A percentile compares a stretch with the other conserved stretches of the same genome.
Conservation (phyloP, 2,113 vertebrate species). For the Coturnix japonica region DNA sequence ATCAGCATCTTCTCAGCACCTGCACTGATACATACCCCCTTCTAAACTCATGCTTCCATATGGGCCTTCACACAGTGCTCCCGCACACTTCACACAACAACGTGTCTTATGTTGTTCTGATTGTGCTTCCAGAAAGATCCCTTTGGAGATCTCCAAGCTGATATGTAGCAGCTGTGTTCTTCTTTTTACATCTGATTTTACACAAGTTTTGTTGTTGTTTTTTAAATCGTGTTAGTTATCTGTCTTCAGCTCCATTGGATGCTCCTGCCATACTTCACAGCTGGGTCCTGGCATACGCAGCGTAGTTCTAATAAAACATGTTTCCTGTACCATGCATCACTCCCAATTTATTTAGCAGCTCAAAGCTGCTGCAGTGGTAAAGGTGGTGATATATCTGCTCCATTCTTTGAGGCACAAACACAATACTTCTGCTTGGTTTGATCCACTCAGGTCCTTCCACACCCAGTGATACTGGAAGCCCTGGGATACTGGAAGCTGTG, state of each 20-base stretch:
- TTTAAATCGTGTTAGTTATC: not conserved
- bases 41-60: conserved; percentile 45
- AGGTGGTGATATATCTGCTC: fast-evolving
- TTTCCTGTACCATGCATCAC: fast-evolving
- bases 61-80: conserved; percentile 26
- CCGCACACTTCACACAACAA: not conserved
- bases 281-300: not conserved
- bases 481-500: not conserved
- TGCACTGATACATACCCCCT: not conserved
- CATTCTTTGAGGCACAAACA: fast-evolving
- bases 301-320: fast-evolving
- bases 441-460: fast-evolving
- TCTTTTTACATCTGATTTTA: not conserved
- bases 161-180: not conserved
- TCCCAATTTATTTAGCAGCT: fast-evolving
- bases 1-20: conserved; percentile 19
- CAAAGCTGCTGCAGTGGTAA: not conserved
- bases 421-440: fast-evolving
- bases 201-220: too few relatives aligned
- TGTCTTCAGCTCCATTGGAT: not conserved
- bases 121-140: conserved; percentile 15
- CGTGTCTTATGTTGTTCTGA: not conserved
- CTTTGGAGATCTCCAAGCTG: not conserved
- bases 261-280: not conserved
- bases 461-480: fast-evolving